Percentiles rank a stretch among this genome's conserved stretches.
Evolutionary conservation across 2,797 vertebrate species (phyloP).

Genomic region (Sebastes glaucus): DNA sequence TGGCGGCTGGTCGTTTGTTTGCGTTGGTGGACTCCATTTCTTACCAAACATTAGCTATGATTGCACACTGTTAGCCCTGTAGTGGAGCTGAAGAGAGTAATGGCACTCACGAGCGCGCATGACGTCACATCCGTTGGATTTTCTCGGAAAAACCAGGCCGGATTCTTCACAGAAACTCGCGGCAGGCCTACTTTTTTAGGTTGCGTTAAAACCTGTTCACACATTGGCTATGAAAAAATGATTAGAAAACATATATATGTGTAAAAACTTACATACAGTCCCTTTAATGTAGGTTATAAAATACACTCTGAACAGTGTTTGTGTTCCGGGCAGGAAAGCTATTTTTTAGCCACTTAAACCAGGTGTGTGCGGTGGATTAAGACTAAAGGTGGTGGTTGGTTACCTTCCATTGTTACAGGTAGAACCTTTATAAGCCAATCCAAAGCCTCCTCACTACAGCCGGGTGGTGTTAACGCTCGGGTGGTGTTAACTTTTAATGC

Average conservation of each 20-base stretch:
- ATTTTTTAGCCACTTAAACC: background rate
- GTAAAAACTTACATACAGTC: too few relatives aligned
- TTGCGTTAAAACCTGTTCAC: too few relatives aligned
- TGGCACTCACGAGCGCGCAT: too few relatives aligned
- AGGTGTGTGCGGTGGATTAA: background rate
- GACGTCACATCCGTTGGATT: too few relatives aligned
- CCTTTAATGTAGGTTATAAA: background rate
- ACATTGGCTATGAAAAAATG: rapidly evolving
- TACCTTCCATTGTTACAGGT: background rate
- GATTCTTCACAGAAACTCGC: too few relatives aligned
- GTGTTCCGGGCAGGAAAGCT: background rate
- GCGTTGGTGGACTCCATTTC: too few relatives aligned
- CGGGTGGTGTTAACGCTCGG: background rate
- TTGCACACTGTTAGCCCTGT: too few relatives aligned
- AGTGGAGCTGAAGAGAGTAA: too few relatives aligned
- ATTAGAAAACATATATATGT: too few relatives aligned
- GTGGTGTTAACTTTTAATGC: background rate
- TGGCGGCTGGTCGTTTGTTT: too few relatives aligned
- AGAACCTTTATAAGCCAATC: background rate
- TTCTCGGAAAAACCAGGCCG: rapidly evolving
- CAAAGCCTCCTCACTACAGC: background rate
- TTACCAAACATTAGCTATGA: too few relatives aligned
- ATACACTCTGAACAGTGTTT: background rate
- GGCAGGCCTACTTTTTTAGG: too few relatives aligned
- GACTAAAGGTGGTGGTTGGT: background rate